Base-by-base conservation (phyloP, 2,113 vertebrate species). In the Cyprinodon tularosa region DNA sequence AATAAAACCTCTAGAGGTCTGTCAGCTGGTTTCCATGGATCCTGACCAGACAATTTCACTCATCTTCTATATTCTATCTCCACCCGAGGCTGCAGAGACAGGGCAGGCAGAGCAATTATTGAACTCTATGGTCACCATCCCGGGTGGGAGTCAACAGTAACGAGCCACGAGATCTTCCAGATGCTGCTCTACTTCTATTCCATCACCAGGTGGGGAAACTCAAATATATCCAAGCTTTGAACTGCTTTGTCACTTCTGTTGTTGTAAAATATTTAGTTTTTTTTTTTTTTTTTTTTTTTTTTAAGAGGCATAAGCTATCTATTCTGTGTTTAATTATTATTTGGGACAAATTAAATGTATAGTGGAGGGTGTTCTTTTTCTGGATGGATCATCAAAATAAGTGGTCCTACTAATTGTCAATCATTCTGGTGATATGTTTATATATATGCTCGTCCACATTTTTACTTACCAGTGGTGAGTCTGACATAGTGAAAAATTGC, bases 31-130 rank as follows among this genome's bases (percentile, higher is more conserved):
- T 62, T 6, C 13, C 4, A 5, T 62, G 61, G 38, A 39, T 17
- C 37, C 36, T 44, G 38, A 45, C 0, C 4, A 38, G 9, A 62
- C 1, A 48, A 22, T 4, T 4, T 50, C 3, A 60, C 57, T 61
- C n/a, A 40, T 40, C 39, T 67, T 62, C 65, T 29, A 9, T 59
- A 4, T 59, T 65, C 29, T 65, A 22, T 76, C 39, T 66, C 12
- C 47, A 15, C 17, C 64, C n/a, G 90, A 98, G 98, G 97, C 0
- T 94, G 95, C 77, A 94, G 87, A 0, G 98, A 99, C 91, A 93
- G 92, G 77, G 76, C 88, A 1, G 95, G 96, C 62, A 92, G 96
- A 44, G 93, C 95, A 0, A 84, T 98, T 14, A 89, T 98, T 45
- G 95, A 97, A 80, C 90, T 98, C 82, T 96, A 93, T 44, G 95